Percentiles rank a stretch among this genome's conserved stretches.
Evolutionary conservation across 2,113 vertebrate genomes (phyloP).

Genomic region (Prochilodus magdalenae): DNA sequence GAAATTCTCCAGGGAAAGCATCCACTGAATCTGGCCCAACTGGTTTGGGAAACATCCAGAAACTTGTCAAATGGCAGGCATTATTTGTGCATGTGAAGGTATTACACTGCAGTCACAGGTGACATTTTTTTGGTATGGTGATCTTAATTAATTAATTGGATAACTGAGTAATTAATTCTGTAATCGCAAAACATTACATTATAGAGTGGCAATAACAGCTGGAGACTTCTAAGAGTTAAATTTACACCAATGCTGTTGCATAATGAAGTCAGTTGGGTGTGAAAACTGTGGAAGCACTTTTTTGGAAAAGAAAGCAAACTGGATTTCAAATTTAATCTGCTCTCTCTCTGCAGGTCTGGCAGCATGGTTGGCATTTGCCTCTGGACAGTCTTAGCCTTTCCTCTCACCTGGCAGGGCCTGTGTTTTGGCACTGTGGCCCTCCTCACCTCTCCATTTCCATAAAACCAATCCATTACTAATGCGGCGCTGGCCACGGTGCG

Average conservation of each 20-base stretch:
- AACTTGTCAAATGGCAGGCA: no score
- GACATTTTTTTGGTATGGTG: no score
- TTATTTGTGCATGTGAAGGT: no score
- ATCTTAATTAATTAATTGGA: not conserved
- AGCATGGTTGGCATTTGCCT: not conserved
- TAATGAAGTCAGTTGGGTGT: conserved; percentile 9
- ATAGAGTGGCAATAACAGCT: not conserved
- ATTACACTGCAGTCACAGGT: no score
- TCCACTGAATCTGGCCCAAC: no score
- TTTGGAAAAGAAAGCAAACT: not conserved
- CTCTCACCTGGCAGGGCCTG: conserved; percentile 7
- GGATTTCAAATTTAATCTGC: conserved; percentile 32
- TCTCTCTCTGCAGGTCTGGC: not conserved
- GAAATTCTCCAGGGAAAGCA: no score
- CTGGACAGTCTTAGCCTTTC: conserved; percentile 25
- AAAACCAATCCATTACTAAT: conserved; percentile 46
- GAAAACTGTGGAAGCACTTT: not conserved
- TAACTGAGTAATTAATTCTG: not conserved
- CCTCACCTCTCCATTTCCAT: conserved; percentile 44
- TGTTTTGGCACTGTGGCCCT: conserved; percentile 21
- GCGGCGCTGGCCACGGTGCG: not conserved
- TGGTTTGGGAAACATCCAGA: no score
- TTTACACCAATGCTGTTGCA: not conserved
- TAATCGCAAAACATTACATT: not conserved
- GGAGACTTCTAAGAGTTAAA: not conserved